phyloP scores from a whole-genome alignment of 2,113 vertebrate genomes.

The Semnornis frantzii region DNA sequence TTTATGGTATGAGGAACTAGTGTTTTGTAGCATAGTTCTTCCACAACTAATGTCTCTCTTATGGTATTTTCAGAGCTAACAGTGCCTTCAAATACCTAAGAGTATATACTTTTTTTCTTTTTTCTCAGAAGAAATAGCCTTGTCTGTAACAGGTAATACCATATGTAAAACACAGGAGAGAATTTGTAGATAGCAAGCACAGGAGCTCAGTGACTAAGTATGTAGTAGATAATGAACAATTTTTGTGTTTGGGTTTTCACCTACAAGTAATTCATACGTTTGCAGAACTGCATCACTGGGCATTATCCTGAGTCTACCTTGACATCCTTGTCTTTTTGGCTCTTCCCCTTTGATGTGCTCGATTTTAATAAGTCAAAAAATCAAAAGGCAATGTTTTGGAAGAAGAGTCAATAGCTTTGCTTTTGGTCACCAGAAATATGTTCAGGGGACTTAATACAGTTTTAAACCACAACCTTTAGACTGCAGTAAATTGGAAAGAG shows the following conservation, averaged over 20 bases:
- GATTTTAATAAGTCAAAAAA: neutral
- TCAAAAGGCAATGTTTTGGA: neutral
- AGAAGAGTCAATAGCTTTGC: neutral
- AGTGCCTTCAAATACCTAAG: neutral
- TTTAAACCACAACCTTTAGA: neutral
- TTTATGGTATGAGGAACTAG: neutral
- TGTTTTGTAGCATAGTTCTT: neutral
- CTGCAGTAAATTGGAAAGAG: neutral
- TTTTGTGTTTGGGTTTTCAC: neutral
- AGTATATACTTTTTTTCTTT: neutral
- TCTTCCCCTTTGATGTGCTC: neutral
- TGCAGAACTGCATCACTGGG: neutral
- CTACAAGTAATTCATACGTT: neutral
- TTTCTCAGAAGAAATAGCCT: neutral
- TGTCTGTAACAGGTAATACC: neutral
- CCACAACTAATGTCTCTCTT: neutral
- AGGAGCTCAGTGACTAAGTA: neutral
- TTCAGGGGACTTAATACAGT: neutral
- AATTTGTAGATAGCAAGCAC: neutral
- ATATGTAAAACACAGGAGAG: neutral
- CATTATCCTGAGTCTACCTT: neutral
- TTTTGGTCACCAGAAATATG: neutral
- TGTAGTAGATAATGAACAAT: neutral
- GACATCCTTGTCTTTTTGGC: neutral
- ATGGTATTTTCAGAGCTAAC: neutral